Evolutionary conservation across 2,113 vertebrate species (phyloP).

Genomic region (Pogona vitticeps): DNA sequence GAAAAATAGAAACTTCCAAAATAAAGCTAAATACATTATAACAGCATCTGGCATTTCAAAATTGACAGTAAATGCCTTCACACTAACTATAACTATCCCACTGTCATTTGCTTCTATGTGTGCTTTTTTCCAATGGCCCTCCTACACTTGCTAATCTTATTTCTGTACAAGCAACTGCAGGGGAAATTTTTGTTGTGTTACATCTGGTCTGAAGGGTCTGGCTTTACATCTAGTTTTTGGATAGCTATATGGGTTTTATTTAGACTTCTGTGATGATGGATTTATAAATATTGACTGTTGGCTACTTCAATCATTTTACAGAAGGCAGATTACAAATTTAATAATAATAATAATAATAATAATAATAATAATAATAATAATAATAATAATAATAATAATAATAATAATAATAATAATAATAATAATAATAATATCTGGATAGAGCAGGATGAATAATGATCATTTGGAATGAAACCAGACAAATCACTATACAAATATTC

Average conservation of each 20-base stretch:
- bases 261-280: not conserved
- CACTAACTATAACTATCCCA: not conserved
- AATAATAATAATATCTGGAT: not conserved
- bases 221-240: not conserved
- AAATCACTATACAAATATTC: not conserved
- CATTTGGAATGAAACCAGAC: not conserved
- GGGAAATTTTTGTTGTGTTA: not conserved
- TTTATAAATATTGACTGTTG: not conserved
- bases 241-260: not conserved
- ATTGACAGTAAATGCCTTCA: constrained; percentile 6
- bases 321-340: not conserved
- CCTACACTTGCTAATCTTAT: not conserved
- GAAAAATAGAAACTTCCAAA: not conserved
- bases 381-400: not conserved
- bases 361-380: not conserved
- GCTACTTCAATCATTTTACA: not conserved
- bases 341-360: not conserved
- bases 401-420: not conserved
- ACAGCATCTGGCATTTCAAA: not conserved
- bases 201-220: not conserved
- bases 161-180: not conserved
- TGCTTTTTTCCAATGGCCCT: not conserved
- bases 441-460: not conserved
- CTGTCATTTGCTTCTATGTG: not conserved
- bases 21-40: not conserved